phyloP scores from a whole-genome alignment of 2,888 invertebrate species.

The Tachina grossa region DNA sequence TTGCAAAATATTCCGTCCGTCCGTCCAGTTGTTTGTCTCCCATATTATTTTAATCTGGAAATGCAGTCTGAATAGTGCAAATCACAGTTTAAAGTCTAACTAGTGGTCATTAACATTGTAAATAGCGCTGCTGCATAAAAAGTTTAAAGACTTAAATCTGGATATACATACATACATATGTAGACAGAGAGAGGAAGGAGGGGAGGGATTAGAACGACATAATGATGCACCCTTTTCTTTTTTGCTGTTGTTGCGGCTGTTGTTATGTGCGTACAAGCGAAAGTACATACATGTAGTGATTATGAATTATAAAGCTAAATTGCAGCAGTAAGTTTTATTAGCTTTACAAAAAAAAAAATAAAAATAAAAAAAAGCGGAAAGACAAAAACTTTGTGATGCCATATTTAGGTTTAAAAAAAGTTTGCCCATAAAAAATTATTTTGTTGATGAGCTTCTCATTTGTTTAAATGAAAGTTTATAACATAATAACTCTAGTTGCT shows the following conservation, averaged over 20 bases:
- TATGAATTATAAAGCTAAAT: slow-evolving; percentile 55
- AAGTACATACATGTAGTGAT: slow-evolving; percentile 53
- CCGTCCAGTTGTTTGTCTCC: slow-evolving; percentile 31
- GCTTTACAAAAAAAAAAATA: neutral
- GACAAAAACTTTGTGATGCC: slow-evolving; percentile 4
- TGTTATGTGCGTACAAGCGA: slow-evolving; percentile 1
- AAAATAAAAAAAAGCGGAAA: neutral
- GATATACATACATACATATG: neutral
- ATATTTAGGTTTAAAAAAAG: neutral
- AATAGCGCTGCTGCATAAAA: slow-evolving; percentile 47
- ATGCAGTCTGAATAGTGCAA: slow-evolving; percentile 61
- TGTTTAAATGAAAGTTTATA: no score
- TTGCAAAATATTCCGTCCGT: slow-evolving; percentile 31
- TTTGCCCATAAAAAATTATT: no score
- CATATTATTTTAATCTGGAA: slow-evolving; percentile 65
- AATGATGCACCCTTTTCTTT: slow-evolving; percentile 67
- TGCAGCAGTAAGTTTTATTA: slow-evolving; percentile 29
- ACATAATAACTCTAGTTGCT: no score
- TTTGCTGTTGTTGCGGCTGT: neutral
- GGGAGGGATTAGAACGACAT: neutral
- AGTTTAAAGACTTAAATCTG: slow-evolving; percentile 17
- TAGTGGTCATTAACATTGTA: slow-evolving; percentile 73
- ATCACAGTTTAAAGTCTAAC: slow-evolving; percentile 72
- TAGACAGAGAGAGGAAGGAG: neutral
- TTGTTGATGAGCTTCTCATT: no score